Evolutionary conservation across 2,888 invertebrate species (phyloP).

Genomic region (Craniophora ligustri): DNA sequence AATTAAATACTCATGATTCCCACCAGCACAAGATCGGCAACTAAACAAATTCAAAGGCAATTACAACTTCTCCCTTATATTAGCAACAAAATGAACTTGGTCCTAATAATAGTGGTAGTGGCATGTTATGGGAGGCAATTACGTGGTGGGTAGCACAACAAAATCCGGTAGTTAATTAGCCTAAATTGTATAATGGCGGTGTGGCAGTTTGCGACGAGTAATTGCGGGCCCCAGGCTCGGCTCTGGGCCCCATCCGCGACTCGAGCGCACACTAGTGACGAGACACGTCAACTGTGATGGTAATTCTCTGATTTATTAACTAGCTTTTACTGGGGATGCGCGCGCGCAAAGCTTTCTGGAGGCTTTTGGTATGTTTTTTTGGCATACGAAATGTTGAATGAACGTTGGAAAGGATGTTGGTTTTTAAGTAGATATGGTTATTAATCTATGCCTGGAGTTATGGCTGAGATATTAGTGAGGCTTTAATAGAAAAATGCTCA

Average conservation of each 20-base stretch:
- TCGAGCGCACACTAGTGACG: conserved; percentile 29
- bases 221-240: conserved; percentile 59
- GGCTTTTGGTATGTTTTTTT: too few relatives aligned
- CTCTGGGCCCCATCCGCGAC: conserved; percentile 21
- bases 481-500: too few relatives aligned
- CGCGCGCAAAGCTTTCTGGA: too few relatives aligned
- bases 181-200: conserved; percentile 87
- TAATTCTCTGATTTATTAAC: conserved; percentile 57
- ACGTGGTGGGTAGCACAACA: conserved; percentile 75
- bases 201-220: conserved; percentile 76
- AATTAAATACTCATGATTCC: conserved; percentile 48
- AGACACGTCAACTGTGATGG: conserved; percentile 43
- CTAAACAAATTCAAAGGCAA: conserved; percentile 76
- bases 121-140: conserved; percentile 86
- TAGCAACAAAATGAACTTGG: conserved; percentile 73
- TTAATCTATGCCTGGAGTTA: too few relatives aligned
- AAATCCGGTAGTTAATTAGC: conserved; percentile 88
- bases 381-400: too few relatives aligned
- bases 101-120: conserved; percentile 74
- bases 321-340: conserved; percentile 35
- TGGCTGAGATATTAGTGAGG: too few relatives aligned
- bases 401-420: too few relatives aligned
- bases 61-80: conserved; percentile 72
- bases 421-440: too few relatives aligned
- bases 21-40: conserved; percentile 47